Conservation (phyloP, 2,797 vertebrate species). For the Rhabdomys pumilio region DNA sequence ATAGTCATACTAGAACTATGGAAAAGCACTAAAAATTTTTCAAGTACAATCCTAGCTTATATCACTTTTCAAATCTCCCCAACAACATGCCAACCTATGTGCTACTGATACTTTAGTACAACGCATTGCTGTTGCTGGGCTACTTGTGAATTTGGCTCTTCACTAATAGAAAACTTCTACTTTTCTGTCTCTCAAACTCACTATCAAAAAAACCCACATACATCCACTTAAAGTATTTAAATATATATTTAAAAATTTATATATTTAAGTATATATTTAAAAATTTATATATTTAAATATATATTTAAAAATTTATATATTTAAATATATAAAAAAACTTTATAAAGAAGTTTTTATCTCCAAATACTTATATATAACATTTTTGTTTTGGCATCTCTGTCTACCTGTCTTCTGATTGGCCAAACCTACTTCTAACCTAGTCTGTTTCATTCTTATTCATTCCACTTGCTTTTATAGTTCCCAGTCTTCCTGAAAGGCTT, state of each 20-base stretch:
- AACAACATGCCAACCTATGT: not conserved
- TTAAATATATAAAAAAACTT: not conserved
- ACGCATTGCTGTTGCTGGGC: not conserved
- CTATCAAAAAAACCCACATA: not conserved
- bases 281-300: not conserved
- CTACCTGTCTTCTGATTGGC: not conserved
- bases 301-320: no score
- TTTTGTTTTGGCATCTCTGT: not conserved
- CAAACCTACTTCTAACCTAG: not conserved
- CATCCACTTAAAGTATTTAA: not conserved
- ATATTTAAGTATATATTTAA: no score
- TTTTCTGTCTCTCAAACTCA: not conserved
- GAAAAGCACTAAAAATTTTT: not conserved
- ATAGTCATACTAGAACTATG: not conserved
- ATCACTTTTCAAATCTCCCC: not conserved
- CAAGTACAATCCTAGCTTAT: not conserved
- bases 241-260: no score
- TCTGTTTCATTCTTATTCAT: not conserved
- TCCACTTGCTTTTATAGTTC: not conserved
- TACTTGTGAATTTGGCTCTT: not conserved
- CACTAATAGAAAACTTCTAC: not conserved
- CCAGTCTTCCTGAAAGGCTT: slow-evolving; percentile 6
- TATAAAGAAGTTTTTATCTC: not conserved
- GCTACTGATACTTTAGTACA: not conserved
- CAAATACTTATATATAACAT: not conserved